Base-by-base conservation (phyloP, 2,888 invertebrate species). In the Macrosoma leucophasiata region DNA sequence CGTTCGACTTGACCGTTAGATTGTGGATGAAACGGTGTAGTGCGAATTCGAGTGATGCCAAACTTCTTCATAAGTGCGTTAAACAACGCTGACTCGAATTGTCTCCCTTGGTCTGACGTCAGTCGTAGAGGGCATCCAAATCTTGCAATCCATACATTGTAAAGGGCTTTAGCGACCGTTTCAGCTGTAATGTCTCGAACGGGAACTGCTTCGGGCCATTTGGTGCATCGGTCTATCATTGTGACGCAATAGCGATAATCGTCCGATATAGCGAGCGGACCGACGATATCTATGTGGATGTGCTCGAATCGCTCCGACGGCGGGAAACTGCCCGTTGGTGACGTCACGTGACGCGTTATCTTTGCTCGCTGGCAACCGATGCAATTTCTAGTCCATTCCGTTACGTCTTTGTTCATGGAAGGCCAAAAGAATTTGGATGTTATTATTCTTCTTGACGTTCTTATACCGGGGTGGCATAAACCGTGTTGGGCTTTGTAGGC, bases 401-500 rank as follows among this genome's bases (percentile, higher is more conserved):
- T 8, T 7, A 34, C 11, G 6, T 39, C 31, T 9, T 11, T 17
- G 12, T 31, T 34, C 34, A 39, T 39, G 4, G 19, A 13, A 7
- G 13, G 13, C 39, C 34, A 34, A 10, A 30, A 28, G 25, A 7
- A 31, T 20, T 24, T 32, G 4, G 3, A 11, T 12, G 22, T 22
- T 3, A 22, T 22, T 7, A 22, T 13, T 32, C 15, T 9, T 8
- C 27, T 10, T 14, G 28, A 17, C 28, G 24, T 9, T 27, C 14
- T 13, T 19, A 27, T 1, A 36, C 35, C 10, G 14, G 34, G 27
- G 27, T 34, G 22, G 17, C 27, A 18, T 11, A 18, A 3, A 15
- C 39, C 37, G 29, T 47, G 41, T 27, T 30, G 33, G 7, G 42
- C 35, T 33, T 42, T 37, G 33, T 29, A 43, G 8, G 42, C 42